Evolutionary conservation across 2,888 invertebrate species (phyloP).

Genomic region (Arctia plantaginis): DNA sequence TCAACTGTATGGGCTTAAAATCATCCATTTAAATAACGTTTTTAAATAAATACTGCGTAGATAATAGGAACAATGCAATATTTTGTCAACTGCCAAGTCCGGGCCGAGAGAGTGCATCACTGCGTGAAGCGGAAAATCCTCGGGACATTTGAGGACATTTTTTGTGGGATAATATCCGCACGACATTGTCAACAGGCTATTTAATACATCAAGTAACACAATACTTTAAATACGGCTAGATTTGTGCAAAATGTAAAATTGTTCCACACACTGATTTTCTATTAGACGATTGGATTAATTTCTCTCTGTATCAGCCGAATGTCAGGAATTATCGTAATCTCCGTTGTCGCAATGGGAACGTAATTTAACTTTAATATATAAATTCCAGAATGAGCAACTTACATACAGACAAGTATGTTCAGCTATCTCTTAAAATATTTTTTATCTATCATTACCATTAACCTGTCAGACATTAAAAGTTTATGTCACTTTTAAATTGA

Average conservation of each 20-base stretch:
- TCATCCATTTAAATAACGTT: slow-evolving; percentile 87
- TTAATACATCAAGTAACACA: slow-evolving; percentile 85
- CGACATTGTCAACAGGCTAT: slow-evolving; percentile 86
- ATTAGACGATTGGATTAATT: slow-evolving; percentile 81
- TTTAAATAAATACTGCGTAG: slow-evolving; percentile 85
- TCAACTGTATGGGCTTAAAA: slow-evolving; percentile 83
- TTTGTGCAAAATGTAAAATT: slow-evolving; percentile 86
- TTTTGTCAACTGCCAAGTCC: slow-evolving; percentile 86
- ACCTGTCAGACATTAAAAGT: slow-evolving; percentile 32
- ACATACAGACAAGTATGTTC: slow-evolving; percentile 15
- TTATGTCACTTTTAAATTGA: slow-evolving; percentile 34
- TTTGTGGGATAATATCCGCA: slow-evolving; percentile 86
- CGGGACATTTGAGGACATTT: slow-evolving; percentile 85
- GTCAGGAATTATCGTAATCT: slow-evolving; percentile 33
- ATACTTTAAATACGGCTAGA: slow-evolving; percentile 86
- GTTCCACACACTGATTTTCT: slow-evolving; percentile 79
- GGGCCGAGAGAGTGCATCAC: slow-evolving; percentile 81
- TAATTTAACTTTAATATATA: slow-evolving; percentile 40
- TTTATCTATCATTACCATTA: slow-evolving; percentile 32
- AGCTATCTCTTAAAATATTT: slow-evolving; percentile 18
- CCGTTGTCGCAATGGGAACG: slow-evolving; percentile 27
- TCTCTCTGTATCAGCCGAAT: slow-evolving; percentile 52
- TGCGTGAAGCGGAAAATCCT: slow-evolving; percentile 87
- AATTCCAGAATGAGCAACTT: slow-evolving; percentile 25
- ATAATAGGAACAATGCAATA: slow-evolving; percentile 87